Conservation (phyloP, 1,140 invertebrate species). For the Eriocheir sinensis region DNA sequence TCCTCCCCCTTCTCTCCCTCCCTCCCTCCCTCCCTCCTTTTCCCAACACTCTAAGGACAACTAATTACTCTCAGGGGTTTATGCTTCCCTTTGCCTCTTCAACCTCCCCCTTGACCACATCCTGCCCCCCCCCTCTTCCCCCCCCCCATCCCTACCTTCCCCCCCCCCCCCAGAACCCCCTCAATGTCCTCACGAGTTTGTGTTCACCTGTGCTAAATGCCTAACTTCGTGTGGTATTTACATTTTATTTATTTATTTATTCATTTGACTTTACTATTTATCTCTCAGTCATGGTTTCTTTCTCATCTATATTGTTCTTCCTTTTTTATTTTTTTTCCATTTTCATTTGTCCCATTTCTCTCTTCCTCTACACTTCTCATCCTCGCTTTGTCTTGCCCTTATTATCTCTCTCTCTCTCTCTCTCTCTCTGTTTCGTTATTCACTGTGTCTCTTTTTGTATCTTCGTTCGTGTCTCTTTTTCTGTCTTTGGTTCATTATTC, state of each 20-base stretch:
- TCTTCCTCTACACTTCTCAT: too few species aligned
- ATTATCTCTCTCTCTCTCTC: not conserved
- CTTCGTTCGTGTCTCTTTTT: not conserved
- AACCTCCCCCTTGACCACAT: not conserved
- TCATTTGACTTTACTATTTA: too few species aligned
- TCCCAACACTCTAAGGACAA: not conserved
- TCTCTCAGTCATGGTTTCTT: not conserved
- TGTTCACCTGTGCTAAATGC: not conserved
- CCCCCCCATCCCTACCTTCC: too few species aligned
- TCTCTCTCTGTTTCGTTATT: not conserved
- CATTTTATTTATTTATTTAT: too few species aligned
- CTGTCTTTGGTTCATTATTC: not conserved
- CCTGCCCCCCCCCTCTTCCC: too few species aligned
- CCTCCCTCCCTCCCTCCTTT: constrained; percentile 26
- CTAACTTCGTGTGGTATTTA: not conserved
- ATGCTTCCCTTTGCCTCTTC: too few species aligned
- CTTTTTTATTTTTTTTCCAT: not conserved
- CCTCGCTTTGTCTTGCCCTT: not conserved
- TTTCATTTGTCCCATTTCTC: not conserved
- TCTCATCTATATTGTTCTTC: not conserved
- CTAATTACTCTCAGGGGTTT: constrained; percentile 12
- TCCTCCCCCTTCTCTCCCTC: not conserved
- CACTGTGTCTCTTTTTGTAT: not conserved
- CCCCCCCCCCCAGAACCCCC: not conserved
- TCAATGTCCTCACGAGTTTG: too few species aligned